Base-by-base conservation (phyloP, 2,797 vertebrate genomes). In the Cossypha heuglini region DNA sequence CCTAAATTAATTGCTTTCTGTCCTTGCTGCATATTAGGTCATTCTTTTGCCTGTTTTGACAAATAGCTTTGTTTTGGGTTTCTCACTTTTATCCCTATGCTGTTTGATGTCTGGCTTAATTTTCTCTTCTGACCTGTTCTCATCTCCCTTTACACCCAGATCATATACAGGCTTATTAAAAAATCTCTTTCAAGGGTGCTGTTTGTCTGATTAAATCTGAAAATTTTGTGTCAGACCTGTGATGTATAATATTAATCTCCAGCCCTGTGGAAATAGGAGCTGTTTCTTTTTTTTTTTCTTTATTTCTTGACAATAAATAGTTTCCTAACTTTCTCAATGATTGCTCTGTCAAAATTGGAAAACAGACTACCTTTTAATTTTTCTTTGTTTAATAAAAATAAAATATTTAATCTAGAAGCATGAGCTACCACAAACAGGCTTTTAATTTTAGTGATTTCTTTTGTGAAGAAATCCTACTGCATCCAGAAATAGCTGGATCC, bases 61-160 rank as follows among this genome's bases (percentile, higher is more conserved):
- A 62, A 26, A 76, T 43, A 59, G 24, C 67, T 73, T 87, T 94
- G 51, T 45, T 88, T 37, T 86, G n/a, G 9, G 29, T 90, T 88
- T 88, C 45, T 90, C 1, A 1, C 58, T 92, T 90, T 86, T 78
- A 80, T 92, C 37, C 38, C n/a, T 80, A 0, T 61, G 62, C 66
- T 78, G 54, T 93, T 94, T 72, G 80, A 95, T 93, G 55, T 90
- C 43, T 89, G 81, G 71, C 77, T 66, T 79, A 51, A 66, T 87
- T 79, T 92, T 89, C 33, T 76, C 31, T 86, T 76, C 48, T 90
- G 85, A 88, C 68, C 64, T 75, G 21, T 78, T 78, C 54, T 90
- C 35, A 2, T 92, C 74, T 93, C 43, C 38, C 40, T 64, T 86
- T 37, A 57, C 35, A 25, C 37, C 19, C 7, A 10, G 11, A 21